Conservation (phyloP, 2,113 vertebrate species). For the Varanus komodoensis region DNA sequence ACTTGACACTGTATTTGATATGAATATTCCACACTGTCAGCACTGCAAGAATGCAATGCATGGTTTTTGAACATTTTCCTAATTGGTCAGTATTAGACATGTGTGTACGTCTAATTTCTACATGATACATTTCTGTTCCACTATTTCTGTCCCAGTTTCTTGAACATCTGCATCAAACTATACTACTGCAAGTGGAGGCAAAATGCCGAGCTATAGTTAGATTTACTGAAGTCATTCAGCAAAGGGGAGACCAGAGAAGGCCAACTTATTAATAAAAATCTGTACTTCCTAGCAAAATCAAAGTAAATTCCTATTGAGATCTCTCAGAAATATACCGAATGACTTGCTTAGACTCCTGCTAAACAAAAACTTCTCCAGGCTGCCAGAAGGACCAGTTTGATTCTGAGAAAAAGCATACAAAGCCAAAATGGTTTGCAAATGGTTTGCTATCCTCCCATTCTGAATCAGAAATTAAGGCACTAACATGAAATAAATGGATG, state of each 20-base stretch:
- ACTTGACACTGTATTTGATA: not conserved
- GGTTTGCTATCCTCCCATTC: slow-evolving; percentile 14
- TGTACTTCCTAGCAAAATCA: slow-evolving; percentile 9
- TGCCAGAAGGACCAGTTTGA: not conserved
- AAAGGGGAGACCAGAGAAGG: not conserved
- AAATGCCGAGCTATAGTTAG: slow-evolving; percentile 45
- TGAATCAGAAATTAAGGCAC: slow-evolving; percentile 52
- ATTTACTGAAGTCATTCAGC: slow-evolving; percentile 27
- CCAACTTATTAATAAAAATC: slow-evolving; percentile 25
- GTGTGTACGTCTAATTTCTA: slow-evolving; percentile 33
- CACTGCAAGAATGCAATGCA: not conserved
- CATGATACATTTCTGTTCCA: slow-evolving; percentile 47
- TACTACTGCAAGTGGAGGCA: slow-evolving; percentile 38
- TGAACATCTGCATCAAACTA: slow-evolving; percentile 44
- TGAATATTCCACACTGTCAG: not conserved
- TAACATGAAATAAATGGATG: slow-evolving; percentile 54
- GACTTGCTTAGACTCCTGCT: not conserved
- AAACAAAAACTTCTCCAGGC: slow-evolving; percentile 1
- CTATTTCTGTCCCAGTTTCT: slow-evolving; percentile 44
- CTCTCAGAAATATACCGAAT: slow-evolving; percentile 18
- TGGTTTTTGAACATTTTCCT: slow-evolving; percentile 12
- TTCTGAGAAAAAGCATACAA: not conserved
- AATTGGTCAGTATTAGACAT: slow-evolving; percentile 1
- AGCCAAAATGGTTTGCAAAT: slow-evolving; percentile 9
- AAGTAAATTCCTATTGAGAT: not conserved